Evolutionary conservation across 2,888 invertebrate species (phyloP).

Genomic region (Tuta absoluta): DNA sequence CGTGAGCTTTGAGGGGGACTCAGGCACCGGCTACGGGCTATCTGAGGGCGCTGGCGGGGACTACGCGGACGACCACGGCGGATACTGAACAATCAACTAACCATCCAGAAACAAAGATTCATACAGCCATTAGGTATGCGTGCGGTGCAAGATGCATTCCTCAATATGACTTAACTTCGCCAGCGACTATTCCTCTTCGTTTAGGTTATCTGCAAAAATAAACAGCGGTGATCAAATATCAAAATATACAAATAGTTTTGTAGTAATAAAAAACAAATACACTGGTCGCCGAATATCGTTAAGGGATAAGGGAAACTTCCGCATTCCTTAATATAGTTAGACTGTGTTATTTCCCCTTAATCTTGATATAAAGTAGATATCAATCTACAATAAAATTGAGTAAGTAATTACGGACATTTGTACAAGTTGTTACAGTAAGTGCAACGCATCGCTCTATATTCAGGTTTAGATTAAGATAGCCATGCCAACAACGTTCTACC

Average conservation of each 20-base stretch:
- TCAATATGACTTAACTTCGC: no score
- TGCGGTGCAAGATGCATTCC: no score
- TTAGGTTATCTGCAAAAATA: no score
- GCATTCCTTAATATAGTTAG: not conserved
- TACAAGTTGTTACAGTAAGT: not conserved
- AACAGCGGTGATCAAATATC: no score
- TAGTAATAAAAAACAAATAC: no score
- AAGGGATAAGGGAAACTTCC: not conserved
- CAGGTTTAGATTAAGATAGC: constrained; percentile 8
- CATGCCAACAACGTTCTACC: not conserved
- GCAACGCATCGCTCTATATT: not conserved
- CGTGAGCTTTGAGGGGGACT: constrained; percentile 70
- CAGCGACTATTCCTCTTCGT: no score
- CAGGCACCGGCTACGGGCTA: constrained; percentile 60
- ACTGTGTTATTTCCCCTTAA: not conserved
- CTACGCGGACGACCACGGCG: constrained; percentile 39
- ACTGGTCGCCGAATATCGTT: no score
- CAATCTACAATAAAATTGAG: not conserved
- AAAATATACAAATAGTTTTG: no score
- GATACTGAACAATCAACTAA: constrained; percentile 27
- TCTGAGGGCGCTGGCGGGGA: constrained; percentile 56
- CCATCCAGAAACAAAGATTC: no score
- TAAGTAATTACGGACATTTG: not conserved
- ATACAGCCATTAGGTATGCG: no score
- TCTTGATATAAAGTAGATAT: not conserved